Base-by-base conservation (phyloP, 2,888 invertebrate species). In the Melinaea marsaeus region DNA sequence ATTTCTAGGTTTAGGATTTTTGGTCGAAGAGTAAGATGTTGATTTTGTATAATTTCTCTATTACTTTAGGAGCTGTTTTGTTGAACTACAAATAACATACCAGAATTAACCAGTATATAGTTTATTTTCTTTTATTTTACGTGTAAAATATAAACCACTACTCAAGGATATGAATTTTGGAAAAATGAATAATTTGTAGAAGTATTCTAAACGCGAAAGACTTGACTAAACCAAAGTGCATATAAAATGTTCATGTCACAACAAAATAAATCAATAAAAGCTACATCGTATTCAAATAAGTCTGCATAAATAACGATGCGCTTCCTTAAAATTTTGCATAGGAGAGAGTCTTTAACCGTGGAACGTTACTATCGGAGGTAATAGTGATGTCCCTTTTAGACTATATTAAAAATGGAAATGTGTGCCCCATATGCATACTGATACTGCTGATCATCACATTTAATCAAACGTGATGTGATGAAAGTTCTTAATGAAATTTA, bases 271-370 rank as follows among this genome's bases (percentile, higher is more conserved):
- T 48, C 48, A n/a, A 22, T 48, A 13, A 48, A 13, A 22, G 13
- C 22, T 32, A 46, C 46, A 46, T 46, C 11, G 13, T 46, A 51
- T 51, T 51, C 51, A 51, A 51, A 51, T 51, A 32, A 51, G 32
- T 32, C 32, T 32, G 32, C 51, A 51, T 51, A 51, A 51, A 51
- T 51, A 51, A 51, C 9, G 51, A 51, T 51, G 51, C 51, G 11
- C 9, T 51, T 22, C 22, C 32, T 22, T 32, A 32, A 22, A 51
- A 51, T 51, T 51, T 51, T 51, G 51, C 51, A 51, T 51, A 51
- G 9, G 11, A 51, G n/a, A 51, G 51, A 51, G 51, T n/a, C 51
- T 32, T 51, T 9, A 42, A 42, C 42, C 42, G 42, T 42, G 9
- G 11, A 42, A 51, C 51, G 22, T 51, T 51, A 5, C 1, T 51